Base-by-base conservation (phyloP, 2,797 vertebrate genomes). In the Liparis tanakae region DNA sequence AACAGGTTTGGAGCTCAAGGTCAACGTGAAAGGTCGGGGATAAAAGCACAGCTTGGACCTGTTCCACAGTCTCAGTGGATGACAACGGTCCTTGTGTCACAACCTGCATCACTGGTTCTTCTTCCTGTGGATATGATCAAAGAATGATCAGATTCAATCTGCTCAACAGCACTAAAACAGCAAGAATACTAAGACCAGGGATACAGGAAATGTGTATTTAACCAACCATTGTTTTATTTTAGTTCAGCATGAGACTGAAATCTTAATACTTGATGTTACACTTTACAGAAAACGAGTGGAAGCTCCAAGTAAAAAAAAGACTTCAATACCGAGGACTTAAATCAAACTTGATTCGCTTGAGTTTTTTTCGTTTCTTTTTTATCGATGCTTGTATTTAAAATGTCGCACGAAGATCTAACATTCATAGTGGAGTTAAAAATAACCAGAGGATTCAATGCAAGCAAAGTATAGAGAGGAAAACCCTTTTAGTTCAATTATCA, bases 401-500 rank as follows among this genome's bases (percentile, higher is more conserved):
- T 36, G 36, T 15, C 37, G 13, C 58, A 41, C 53, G 20, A n/a
- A 41, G 14, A 57, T 36, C 36, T 44, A 43, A 37, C 14, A 13
- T 53, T 69, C 58, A 78, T 4, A 68, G 10, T 71, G 10, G 37
- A 70, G 76, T 84, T 76, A 77, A 77, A 82, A 85, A 82, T 80
- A 84, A 75, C 72, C 57, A 15, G 18, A 6, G 2, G 17, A 33
- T 58, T 74, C 62, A 74, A 65, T 67, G 59, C 17, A 62, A 70
- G 48, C 57, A 30, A 46, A 75, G 33, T 55, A 72, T 30, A 70
- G 59, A 82, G 61, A 71, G 56, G 74, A 51, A 77, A 83, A 80
- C 69, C 65, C 84, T 78, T 81, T 83, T 56, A 74, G 75, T 56
- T 87, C 5, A 82, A 89, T 87, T 84, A 85, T 85, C 86, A 25